Evolutionary conservation across 2,888 invertebrate species (phyloP).

Genomic region (Drosophila paranaensis): DNA sequence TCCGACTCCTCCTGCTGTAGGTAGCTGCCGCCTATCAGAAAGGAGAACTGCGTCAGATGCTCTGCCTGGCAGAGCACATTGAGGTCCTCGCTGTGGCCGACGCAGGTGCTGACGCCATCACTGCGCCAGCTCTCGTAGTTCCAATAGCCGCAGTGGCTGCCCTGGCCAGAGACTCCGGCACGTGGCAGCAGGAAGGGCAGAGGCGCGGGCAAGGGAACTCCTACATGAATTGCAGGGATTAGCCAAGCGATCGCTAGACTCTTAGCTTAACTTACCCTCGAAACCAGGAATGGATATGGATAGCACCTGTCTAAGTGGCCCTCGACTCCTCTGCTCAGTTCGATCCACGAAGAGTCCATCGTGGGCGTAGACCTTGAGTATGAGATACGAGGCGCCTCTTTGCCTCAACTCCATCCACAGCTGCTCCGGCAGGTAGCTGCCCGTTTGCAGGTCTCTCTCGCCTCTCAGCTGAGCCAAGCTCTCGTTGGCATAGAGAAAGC

Average conservation of each 20-base stretch:
- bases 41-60: conserved; percentile 88
- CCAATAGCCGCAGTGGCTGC: conserved; percentile 87
- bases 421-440: conserved; percentile 86
- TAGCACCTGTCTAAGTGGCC: conserved; percentile 86
- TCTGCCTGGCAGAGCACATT: conserved; percentile 86
- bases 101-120: conserved; percentile 85
- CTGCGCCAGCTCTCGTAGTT: conserved; percentile 87
- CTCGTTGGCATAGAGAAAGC: conserved; percentile 84
- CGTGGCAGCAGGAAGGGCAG: conserved; percentile 85
- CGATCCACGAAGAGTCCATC: conserved; percentile 87
- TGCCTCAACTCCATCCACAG: conserved; percentile 76
- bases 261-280: conserved; percentile 69
- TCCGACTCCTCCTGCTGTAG: conserved; percentile 52
- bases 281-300: conserved; percentile 88
- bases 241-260: not conserved
- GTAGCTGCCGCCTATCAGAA: conserved; percentile 84
- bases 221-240: conserved; percentile 23
- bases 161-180: conserved; percentile 8
- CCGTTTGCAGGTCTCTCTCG: conserved; percentile 86
- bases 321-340: conserved; percentile 72
- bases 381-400: conserved; percentile 83
- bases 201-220: conserved; percentile 85
- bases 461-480: conserved; percentile 83
- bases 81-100: conserved; percentile 5
- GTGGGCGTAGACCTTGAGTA: conserved; percentile 86